Percentiles rank a stretch among this genome's conserved stretches.
Evolutionary conservation across 1,140 invertebrate species (phyloP).

Genomic region (Antheraea mylitta): DNA sequence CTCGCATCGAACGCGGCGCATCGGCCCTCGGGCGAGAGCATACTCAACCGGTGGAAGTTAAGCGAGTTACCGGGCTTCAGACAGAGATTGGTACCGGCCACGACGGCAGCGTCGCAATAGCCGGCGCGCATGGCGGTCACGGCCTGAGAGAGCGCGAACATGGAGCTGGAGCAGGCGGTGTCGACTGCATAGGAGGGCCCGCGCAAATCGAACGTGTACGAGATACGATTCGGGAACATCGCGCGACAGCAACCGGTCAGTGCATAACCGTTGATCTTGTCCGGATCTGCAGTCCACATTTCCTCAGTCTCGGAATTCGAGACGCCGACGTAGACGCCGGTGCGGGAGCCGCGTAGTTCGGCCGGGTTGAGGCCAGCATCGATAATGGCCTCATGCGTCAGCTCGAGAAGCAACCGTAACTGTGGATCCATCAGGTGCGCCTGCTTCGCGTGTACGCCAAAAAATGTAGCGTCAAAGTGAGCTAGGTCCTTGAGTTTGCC

Average conservation of each 20-base stretch:
- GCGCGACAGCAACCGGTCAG: slow-evolving; percentile 94
- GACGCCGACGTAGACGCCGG: slow-evolving; percentile 95
- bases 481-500: slow-evolving; percentile 94
- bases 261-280: slow-evolving; percentile 93
- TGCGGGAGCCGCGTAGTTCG: slow-evolving; percentile 89
- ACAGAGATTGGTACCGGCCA: slow-evolving; percentile 91
- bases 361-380: slow-evolving; percentile 93
- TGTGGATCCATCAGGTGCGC: slow-evolving; percentile 98
- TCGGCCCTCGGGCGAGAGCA: slow-evolving; percentile 91
- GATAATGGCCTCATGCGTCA: slow-evolving; percentile 96
- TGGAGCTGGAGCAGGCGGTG: slow-evolving; percentile 96
- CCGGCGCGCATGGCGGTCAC: slow-evolving; percentile 89
- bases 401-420: slow-evolving; percentile 92
- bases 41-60: slow-evolving; percentile 95
- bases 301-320: slow-evolving; percentile 93
- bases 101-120: slow-evolving; percentile 95
- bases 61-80: slow-evolving; percentile 93
- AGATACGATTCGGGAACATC: slow-evolving; percentile 98
- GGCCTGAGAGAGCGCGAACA: slow-evolving; percentile 94
- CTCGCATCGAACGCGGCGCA: slow-evolving; percentile 96
- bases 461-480: slow-evolving; percentile 95
- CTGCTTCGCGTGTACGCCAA: slow-evolving; percentile 96
- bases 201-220: slow-evolving; percentile 96
- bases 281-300: slow-evolving; percentile 86
- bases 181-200: slow-evolving; percentile 95